Conservation (phyloP, 2,113 vertebrate species). For the Psephotus haematonotus region DNA sequence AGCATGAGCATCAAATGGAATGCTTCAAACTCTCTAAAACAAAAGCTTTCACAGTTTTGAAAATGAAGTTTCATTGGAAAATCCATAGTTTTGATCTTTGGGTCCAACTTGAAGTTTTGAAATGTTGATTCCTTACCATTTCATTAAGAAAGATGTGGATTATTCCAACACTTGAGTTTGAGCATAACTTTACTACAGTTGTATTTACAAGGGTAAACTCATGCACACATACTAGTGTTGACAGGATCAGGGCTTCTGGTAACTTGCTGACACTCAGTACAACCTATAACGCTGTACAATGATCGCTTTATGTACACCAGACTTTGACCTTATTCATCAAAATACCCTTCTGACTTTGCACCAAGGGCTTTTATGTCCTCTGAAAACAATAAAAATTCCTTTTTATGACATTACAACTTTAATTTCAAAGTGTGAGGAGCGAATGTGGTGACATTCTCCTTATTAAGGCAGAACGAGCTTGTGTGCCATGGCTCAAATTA, state of each 20-base stretch:
- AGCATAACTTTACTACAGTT: neutral
- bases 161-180: neutral
- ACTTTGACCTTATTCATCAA: constrained; percentile 61
- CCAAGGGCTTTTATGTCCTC: constrained; percentile 42
- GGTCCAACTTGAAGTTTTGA: neutral
- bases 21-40: neutral
- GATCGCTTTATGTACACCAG: constrained; percentile 43
- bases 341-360: constrained; percentile 49
- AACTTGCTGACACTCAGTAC: constrained; percentile 18
- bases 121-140: neutral
- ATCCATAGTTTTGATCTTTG: neutral
- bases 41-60: neutral
- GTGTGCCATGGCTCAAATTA: neutral
- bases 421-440: constrained; percentile 60
- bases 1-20: neutral
- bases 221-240: neutral
- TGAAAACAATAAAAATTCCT: constrained; percentile 60
- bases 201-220: constrained; percentile 22
- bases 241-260: constrained; percentile 30
- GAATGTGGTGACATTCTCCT: constrained; percentile 35
- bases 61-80: neutral
- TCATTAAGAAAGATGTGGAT: neutral
- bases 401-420: constrained; percentile 63
- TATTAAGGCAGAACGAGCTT: constrained; percentile 38
- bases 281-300: constrained; percentile 38